Percentiles rank a stretch among this genome's conserved stretches.
These are phyloP conservation scores for Entomobrya multifasciata DNA, from an alignment of 2,888 invertebrate species.

Conservation along the genomic window DNA sequence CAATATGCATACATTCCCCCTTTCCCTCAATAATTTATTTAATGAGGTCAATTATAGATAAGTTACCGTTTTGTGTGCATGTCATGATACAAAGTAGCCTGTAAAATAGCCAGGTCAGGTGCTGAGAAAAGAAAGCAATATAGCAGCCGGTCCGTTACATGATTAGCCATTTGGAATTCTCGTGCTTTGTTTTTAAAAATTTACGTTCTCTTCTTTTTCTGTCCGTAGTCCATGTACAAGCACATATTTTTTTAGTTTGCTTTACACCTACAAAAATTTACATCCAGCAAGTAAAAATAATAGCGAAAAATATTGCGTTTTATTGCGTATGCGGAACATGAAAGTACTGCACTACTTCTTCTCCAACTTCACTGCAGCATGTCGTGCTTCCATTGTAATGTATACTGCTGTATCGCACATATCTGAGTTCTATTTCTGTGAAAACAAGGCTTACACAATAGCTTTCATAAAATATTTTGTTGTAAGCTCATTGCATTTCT, in stretches of 20 bases:
- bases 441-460: neutral
- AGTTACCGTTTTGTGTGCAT: constrained; percentile 15
- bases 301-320: no score
- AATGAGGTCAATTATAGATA: constrained; percentile 38
- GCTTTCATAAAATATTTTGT: no score
- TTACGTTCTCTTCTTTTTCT: no score
- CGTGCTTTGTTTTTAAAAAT: neutral
- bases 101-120: no score
- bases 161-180: neutral
- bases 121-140: no score
- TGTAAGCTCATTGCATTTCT: neutral
- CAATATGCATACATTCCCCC: no score
- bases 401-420: no score
- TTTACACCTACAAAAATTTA: neutral
- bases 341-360: neutral
- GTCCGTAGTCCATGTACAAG: no score
- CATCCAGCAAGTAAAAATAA: neutral
- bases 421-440: neutral
- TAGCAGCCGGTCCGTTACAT: no score
- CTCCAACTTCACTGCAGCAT: neutral
- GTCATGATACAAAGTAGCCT: no score
- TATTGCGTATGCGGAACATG: neutral
- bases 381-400: no score
- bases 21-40: neutral
- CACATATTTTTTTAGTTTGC: neutral